A percentile compares a stretch with the other conserved stretches of the same genome.
phyloP scores from a whole-genome alignment of 1,140 invertebrate genomes.

The Papilio xuthus region DNA sequence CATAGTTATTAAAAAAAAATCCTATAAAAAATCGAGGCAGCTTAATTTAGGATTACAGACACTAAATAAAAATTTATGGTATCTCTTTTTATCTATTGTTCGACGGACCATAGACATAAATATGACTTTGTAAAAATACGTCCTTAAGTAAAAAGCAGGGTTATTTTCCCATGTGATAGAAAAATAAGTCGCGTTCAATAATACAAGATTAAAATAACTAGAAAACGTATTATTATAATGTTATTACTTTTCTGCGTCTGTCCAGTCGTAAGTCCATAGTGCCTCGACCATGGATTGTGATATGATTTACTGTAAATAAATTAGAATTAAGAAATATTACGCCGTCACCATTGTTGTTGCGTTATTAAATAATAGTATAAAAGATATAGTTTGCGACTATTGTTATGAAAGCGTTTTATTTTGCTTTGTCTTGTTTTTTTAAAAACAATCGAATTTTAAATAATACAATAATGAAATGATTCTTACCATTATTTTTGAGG shows the following conservation, averaged over 20 bases:
- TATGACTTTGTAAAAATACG: neutral
- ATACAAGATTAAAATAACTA: conserved; percentile 39
- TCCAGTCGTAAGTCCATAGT: conserved; percentile 35
- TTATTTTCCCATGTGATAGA: conserved; percentile 34
- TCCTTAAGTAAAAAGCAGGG: neutral
- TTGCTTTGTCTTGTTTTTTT: conserved; percentile 33
- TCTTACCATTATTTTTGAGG: neutral
- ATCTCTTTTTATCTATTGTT: neutral
- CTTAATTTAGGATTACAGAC: conserved; percentile 12
- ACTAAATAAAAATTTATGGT: neutral
- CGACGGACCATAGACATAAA: neutral
- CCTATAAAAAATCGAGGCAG: conserved; percentile 32
- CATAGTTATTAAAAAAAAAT: conserved; percentile 7
- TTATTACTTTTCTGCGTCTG: conserved; percentile 34
- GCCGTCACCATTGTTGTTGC: conserved; percentile 40
- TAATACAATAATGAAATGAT: conserved; percentile 8
- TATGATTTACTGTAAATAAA: conserved; percentile 54
- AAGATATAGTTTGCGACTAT: conserved; percentile 34
- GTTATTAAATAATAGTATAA: conserved; percentile 39
- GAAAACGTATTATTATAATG: conserved; percentile 38
- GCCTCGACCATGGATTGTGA: conserved; percentile 53
- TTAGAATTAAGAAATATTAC: conserved; percentile 35
- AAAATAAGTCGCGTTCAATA: conserved; percentile 36
- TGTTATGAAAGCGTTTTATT: conserved; percentile 32
- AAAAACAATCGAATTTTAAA: conserved; percentile 1